phyloP scores from a whole-genome alignment of 2,888 invertebrate genomes.

The Tinea trinotella region DNA sequence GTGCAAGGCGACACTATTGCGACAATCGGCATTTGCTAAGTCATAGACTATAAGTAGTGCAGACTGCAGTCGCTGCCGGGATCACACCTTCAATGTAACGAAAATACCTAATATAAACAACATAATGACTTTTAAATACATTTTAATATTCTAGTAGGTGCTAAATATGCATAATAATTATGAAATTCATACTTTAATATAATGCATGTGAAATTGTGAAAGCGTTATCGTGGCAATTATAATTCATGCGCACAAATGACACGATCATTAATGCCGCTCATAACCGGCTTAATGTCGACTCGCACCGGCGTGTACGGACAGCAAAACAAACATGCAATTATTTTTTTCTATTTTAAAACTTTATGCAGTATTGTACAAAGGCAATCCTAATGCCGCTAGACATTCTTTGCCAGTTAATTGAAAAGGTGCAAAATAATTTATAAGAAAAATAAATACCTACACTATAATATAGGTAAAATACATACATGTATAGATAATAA shows the following conservation, averaged over 20 bases:
- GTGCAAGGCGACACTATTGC: too few relatives aligned
- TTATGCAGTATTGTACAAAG: neutral
- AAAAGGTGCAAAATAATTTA: too few relatives aligned
- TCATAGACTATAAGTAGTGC: too few relatives aligned
- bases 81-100: too few relatives aligned
- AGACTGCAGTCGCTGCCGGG: too few relatives aligned
- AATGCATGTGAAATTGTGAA: conserved; percentile 12
- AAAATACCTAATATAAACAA: too few relatives aligned
- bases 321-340: neutral
- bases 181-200: conserved; percentile 2
- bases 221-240: conserved; percentile 50
- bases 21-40: too few relatives aligned
- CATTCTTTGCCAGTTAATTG: too few relatives aligned
- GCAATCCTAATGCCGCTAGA: too few relatives aligned
- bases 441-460: too few relatives aligned
- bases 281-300: conserved; percentile 48
- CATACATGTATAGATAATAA: too few relatives aligned
- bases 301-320: neutral
- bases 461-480: too few relatives aligned
- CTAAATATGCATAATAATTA: conserved; percentile 13
- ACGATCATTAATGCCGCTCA: conserved; percentile 52
- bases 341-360: neutral
- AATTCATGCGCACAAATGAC: conserved; percentile 59
- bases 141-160: neutral
- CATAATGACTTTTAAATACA: neutral